phyloP scores from a whole-genome alignment of 2,888 invertebrate species.

The Stenodema calcarata region DNA sequence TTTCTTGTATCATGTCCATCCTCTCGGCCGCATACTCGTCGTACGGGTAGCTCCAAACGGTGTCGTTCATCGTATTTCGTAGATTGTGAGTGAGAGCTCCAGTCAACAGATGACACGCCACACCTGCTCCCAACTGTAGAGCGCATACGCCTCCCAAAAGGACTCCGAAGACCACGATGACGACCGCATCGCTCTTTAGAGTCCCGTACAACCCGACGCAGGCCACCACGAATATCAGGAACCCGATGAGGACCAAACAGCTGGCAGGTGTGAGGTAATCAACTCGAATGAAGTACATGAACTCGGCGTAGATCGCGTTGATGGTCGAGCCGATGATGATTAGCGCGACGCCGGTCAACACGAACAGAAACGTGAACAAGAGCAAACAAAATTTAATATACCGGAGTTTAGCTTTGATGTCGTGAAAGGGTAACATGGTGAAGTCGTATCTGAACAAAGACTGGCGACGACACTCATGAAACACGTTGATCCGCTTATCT shows the following conservation, averaged over 20 bases:
- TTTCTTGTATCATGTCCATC: constrained; percentile 44
- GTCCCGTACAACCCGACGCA: constrained; percentile 64
- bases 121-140: constrained; percentile 41
- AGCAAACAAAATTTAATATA: constrained; percentile 55
- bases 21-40: not conserved
- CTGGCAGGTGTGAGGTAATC: constrained; percentile 55
- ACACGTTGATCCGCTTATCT: constrained; percentile 29
- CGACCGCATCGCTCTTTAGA: constrained; percentile 62
- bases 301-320: constrained; percentile 54
- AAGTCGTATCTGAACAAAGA: not conserved
- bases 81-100: constrained; percentile 12
- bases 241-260: constrained; percentile 55
- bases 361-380: constrained; percentile 56
- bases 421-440: constrained; percentile 40
- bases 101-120: constrained; percentile 42
- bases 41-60: constrained; percentile 18
- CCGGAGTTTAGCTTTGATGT: constrained; percentile 47
- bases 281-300: constrained; percentile 54
- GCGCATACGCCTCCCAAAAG: constrained; percentile 42
- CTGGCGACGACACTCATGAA: not conserved
- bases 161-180: constrained; percentile 59
- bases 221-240: constrained; percentile 61
- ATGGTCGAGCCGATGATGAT: constrained; percentile 55
- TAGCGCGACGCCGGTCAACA: constrained; percentile 56
- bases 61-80: constrained; percentile 29